Percentiles rank a stretch among this genome's conserved stretches.
phyloP scores from a whole-genome alignment of 2,888 invertebrate species.

The Scelioninae gen. 2 region DNA sequence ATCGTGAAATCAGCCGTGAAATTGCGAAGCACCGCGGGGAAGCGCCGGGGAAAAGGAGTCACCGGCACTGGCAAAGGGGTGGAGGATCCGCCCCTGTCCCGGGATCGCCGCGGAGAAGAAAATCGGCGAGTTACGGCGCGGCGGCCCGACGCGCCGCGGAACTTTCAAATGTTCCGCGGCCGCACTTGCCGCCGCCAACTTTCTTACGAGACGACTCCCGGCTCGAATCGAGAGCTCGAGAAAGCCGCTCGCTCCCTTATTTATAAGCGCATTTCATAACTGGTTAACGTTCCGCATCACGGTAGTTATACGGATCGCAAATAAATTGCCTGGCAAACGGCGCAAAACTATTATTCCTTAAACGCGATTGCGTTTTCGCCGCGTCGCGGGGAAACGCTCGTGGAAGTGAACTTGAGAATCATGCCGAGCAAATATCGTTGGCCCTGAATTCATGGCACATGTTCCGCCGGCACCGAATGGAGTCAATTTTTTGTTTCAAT shows the following conservation, averaged over 20 bases:
- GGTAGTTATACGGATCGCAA: slow-evolving; percentile 61
- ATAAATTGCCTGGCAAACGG: slow-evolving; percentile 53
- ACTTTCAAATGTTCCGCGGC: slow-evolving; percentile 71
- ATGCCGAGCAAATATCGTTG: slow-evolving; percentile 19
- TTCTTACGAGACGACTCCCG: slow-evolving; percentile 69
- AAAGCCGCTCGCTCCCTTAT: slow-evolving; percentile 69
- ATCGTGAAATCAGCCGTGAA: slow-evolving; percentile 1
- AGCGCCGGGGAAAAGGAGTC: no score
- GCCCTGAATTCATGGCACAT: slow-evolving; percentile 34
- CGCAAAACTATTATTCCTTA: slow-evolving; percentile 54
- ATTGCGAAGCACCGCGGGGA: not conserved
- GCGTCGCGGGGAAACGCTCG: slow-evolving; percentile 38
- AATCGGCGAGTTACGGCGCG: slow-evolving; percentile 61
- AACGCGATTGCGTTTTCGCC: slow-evolving; percentile 56
- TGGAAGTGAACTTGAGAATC: slow-evolving; percentile 43
- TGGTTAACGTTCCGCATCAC: slow-evolving; percentile 73
- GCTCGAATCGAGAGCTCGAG: slow-evolving; percentile 66
- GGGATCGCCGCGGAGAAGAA: slow-evolving; percentile 62
- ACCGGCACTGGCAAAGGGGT: not conserved
- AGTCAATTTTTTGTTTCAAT: no score
- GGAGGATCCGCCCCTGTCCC: slow-evolving; percentile 24
- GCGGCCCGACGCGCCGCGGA: slow-evolving; percentile 53
- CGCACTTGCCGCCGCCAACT: slow-evolving; percentile 71
- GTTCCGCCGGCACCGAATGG: not conserved
- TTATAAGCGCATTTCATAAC: slow-evolving; percentile 74